Base-by-base conservation (phyloP, 2,113 vertebrate species). In the Panthera uncia region DNA sequence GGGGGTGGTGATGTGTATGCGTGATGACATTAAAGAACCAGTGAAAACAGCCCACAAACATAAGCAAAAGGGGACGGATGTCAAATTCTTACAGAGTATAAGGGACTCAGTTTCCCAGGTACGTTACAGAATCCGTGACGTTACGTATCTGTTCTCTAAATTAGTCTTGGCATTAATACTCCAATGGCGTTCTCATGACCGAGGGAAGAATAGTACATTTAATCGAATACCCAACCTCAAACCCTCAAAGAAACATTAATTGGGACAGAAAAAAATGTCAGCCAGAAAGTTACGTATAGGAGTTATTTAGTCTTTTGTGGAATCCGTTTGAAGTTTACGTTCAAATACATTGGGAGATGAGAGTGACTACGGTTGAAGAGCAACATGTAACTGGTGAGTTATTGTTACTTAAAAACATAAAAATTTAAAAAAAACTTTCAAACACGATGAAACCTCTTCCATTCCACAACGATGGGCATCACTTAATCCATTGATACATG, bases 171-270 rank as follows among this genome's bases (percentile, higher is more conserved):
- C 48, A 48, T 93, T 48, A 78, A 19, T 82, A 69, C 12, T 79
- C 15, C 48, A 61, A 27, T 29, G 38, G 65, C 55, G 83, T 65
- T 86, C 68, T 76, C 33, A 41, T 38, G 52, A 80, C 36, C 23
- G 3, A 84, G 7, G 27, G 65, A 91, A 65, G n/a, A 65, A 78
- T 69, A 25, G 16, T 19, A 33, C 61, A 87, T 92, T 79, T 55
- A 97, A 96, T 80, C 55, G 23, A 76, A 80, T 57, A 81, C 55
- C n/a, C 82, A 86, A 63, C 31, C 45, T 95, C 78, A 86, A 38
- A 85, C 78, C 61, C 78, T 96, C 16, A 83, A 96, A 76, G 36
- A 80, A 94, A 14, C n/a, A 57, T 86, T 95, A 52, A 41, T 13
- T 89, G n/a, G 25, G 57, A 41, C 36, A 81, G n/a, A 55, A 41